phyloP scores from a whole-genome alignment of 1,140 invertebrate species.

The Hydropsyche tenuis region DNA sequence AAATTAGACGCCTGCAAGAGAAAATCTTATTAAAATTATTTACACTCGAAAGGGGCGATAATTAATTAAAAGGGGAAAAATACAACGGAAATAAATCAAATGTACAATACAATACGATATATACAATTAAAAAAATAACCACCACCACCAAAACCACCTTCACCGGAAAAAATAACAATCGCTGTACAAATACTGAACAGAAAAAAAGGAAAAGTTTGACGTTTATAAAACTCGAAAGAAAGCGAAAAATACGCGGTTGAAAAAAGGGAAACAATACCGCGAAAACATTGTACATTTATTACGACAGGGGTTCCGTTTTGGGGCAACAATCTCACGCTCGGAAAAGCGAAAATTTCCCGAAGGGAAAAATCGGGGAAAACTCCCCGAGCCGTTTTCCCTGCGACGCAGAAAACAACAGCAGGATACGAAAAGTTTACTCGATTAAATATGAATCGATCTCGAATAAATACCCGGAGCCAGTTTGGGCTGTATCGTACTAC shows the following conservation, averaged over 20 bases:
- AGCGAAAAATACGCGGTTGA: too few relatives aligned
- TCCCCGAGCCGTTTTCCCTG: background rate
- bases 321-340: too few relatives aligned
- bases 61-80: background rate
- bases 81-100: background rate
- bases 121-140: background rate
- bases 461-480: background rate
- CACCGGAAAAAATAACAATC: background rate
- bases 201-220: too few relatives aligned
- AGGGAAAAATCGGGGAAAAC: background rate
- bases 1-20: too few relatives aligned
- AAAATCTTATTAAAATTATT: constrained; percentile 2
- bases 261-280: background rate
- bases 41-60: background rate
- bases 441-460: constrained; percentile 15
- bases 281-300: background rate
- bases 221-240: too few relatives aligned
- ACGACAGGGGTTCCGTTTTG: background rate
- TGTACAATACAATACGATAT: background rate
- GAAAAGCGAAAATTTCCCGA: background rate
- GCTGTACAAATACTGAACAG: background rate
- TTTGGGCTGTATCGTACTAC: too few relatives aligned
- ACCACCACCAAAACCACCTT: too few relatives aligned
- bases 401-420: background rate
- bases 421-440: background rate